Percentiles rank a stretch among this genome's conserved stretches.
Evolutionary conservation across 2,113 vertebrate genomes (phyloP).

Genomic region (Athene noctua): DNA sequence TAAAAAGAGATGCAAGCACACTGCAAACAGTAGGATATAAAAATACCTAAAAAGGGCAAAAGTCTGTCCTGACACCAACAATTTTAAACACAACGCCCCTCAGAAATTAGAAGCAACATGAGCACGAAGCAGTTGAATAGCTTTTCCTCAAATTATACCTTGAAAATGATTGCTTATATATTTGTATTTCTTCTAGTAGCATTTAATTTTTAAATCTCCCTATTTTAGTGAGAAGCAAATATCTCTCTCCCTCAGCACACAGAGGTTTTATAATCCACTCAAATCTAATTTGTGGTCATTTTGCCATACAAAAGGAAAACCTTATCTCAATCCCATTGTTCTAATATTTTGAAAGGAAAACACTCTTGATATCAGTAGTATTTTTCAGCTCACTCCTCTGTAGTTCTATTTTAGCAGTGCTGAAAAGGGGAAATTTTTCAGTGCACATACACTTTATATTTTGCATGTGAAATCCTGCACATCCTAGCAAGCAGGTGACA

Average conservation of each 20-base stretch:
- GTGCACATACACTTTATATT: accelerated
- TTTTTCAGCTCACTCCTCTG: background rate
- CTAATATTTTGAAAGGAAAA: background rate
- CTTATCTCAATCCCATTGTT: background rate
- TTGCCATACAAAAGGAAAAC: background rate
- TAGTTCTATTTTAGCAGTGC: background rate
- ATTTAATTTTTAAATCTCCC: background rate
- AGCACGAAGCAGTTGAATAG: background rate
- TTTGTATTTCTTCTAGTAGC: background rate
- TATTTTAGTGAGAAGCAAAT: background rate
- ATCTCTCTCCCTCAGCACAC: background rate
- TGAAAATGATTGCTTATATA: background rate
- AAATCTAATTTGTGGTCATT: background rate
- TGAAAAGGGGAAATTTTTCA: background rate
- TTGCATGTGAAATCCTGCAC: background rate
- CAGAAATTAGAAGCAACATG: background rate
- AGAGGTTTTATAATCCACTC: background rate
- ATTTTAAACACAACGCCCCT: background rate
- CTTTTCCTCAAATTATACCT: background rate
- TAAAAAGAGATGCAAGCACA: background rate
- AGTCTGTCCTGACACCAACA: background rate
- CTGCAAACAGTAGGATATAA: background rate
- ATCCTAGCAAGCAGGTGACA: background rate
- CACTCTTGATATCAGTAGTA: background rate
- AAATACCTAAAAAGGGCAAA: background rate